These are phyloP conservation scores for Petrocephalus schoutedeni DNA, from an alignment of 2,797 vertebrate genomes.

Conservation along the genomic window DNA sequence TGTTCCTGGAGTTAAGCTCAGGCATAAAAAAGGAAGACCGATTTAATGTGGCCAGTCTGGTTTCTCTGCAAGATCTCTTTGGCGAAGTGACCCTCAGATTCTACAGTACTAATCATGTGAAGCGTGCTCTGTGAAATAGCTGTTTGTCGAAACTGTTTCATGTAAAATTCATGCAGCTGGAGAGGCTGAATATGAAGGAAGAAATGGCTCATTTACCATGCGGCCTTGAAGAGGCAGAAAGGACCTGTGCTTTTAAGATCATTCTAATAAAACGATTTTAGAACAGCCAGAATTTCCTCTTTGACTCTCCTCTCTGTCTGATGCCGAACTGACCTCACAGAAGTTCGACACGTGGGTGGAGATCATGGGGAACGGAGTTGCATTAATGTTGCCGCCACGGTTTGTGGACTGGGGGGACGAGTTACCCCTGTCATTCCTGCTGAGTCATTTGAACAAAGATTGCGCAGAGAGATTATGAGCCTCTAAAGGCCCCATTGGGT, in stretches of 20 bases:
- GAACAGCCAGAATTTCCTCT: not conserved
- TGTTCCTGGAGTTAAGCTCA: not conserved
- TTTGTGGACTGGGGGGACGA: not conserved
- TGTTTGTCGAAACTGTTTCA: constrained; percentile 19
- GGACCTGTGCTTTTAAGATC: not conserved
- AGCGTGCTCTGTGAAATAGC: not conserved
- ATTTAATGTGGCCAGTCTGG: not conserved
- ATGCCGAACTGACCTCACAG: not conserved
- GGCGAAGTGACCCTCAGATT: constrained; percentile 10
- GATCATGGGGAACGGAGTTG: not conserved
- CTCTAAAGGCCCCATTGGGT: not conserved
- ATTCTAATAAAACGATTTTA: constrained; percentile 8
- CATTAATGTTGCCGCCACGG: not conserved
- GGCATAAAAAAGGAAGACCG: not conserved
- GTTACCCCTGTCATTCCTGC: not conserved
- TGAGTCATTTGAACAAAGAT: not conserved
- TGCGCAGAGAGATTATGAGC: not conserved
- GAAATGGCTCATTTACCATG: not conserved
- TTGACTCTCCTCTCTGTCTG: not conserved
- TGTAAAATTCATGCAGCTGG: constrained; percentile 18
- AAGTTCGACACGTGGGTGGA: not conserved
- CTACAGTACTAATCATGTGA: constrained; percentile 19
- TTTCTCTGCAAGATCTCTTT: constrained; percentile 15
- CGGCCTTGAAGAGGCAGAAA: not conserved
- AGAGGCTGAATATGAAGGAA: constrained; percentile 5